Evolutionary conservation across 2,888 invertebrate genomes (phyloP).

Genomic region (Lycia hirtaria): DNA sequence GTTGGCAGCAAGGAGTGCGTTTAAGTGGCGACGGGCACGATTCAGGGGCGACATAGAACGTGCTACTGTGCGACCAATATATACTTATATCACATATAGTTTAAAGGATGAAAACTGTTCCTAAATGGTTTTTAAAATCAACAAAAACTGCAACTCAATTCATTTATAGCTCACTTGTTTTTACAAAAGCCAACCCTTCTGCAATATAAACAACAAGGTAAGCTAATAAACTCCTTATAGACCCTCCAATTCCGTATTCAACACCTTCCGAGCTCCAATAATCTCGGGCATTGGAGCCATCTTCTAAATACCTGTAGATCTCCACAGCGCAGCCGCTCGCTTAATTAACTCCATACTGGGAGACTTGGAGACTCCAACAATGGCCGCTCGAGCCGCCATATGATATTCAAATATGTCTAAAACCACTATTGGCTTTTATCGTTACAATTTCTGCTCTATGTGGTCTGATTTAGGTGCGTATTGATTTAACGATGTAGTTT

Average conservation of each 20-base stretch:
- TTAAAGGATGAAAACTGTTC: too few species aligned
- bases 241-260: conserved; percentile 47
- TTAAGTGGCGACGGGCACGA: too few species aligned
- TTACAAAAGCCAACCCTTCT: neutral
- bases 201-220: conserved; percentile 19
- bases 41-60: too few species aligned
- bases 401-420: conserved; percentile 85
- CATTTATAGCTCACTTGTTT: too few species aligned
- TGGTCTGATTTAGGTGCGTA: conserved; percentile 14
- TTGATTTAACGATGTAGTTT: conserved; percentile 13
- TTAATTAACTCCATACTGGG: conserved; percentile 85
- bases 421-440: conserved; percentile 67
- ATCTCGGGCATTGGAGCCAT: conserved; percentile 57
- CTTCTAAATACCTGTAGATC: conserved; percentile 79
- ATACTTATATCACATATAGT: too few species aligned
- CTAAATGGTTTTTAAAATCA: too few species aligned
- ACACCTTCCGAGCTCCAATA: conserved; percentile 54
- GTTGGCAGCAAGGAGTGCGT: too few species aligned
- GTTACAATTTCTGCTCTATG: conserved; percentile 26
- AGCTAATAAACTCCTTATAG: conserved; percentile 39
- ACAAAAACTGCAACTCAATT: too few species aligned
- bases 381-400: conserved; percentile 75
- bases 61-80: too few species aligned
- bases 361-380: conserved; percentile 63
- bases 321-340: conserved; percentile 74